Base-by-base conservation (phyloP, 2,113 vertebrate genomes). In the Eurypyga helias region DNA sequence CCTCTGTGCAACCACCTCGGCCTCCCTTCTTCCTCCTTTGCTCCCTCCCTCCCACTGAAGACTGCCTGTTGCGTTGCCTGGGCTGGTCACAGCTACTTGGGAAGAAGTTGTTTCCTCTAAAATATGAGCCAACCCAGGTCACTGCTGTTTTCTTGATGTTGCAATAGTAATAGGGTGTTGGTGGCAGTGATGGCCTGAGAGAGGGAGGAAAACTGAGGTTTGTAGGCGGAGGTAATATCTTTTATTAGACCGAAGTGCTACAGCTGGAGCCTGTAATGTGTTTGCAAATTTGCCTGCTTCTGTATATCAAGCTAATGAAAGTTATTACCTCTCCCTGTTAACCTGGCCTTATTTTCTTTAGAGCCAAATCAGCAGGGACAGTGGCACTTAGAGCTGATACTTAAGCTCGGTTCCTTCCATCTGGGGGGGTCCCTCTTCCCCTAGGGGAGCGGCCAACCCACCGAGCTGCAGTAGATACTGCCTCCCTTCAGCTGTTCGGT, bases 391-490 rank as follows among this genome's bases (percentile, higher is more conserved):
- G 55, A 52, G 54, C 54, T 78, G 72, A 6, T 17, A 11, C 26
- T 2, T 13, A 41, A 61, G 33, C 33, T 48, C 49, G 8, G 17
- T 8, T 72, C 58, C 41, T 46, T 34, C 43, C 19, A 1, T n/a
- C 24, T 62, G 57, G 62, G 41, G 34, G 9, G 25, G 16, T 62
- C 14, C 9, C 12, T 34, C 19, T 31, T 20, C 29, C 31, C 55
- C 58, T 7, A 1, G 0, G 3, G 3, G 71, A 41, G 36, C 29
- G 81, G 49, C 29, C 72, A 67, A 2, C 3, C 2, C 57, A 10
- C 28, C 11, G 34, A 64, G 45, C 55, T 87, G 54, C 55, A 34
- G 58, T 0, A 20, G 58, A 8, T 24, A 4, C 26, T 3, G 5
- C 41, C 7, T 25, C 11, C 34, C 43, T 46, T 67, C 17, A 64